Base-by-base conservation (phyloP, 2,888 invertebrate species). In the Oscheius sp. region DNA sequence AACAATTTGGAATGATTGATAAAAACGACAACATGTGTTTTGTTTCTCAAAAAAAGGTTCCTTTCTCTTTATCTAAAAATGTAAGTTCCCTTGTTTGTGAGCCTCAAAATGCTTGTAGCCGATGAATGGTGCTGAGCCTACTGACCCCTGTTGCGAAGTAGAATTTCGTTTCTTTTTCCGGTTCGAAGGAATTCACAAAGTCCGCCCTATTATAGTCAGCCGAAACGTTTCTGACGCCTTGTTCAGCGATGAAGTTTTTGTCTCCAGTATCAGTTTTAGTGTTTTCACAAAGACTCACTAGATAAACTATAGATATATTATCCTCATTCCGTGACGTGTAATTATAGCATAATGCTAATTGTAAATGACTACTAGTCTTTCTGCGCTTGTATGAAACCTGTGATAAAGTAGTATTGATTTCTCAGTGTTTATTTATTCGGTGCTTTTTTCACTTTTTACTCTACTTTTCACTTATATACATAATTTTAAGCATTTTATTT, bases 151-250 rank as follows among this genome's bases (percentile, higher is more conserved):
- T 20, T 72, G 70, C 55, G 65, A 75, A 23, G 50, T 81, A 20
- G 64, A 63, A n/a, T 84, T 84, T 65, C 57, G 69, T 17, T 69
- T 83, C 57, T 53, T 82, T 31, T 86, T 85, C 72, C 77, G 80
- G 27, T 80, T 74, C 45, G 85, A 85, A 64, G 85, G 85, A 17
- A 78, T 75, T 23, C 80, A 76, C 61, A 73, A 76, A 42, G 65
- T 81, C n/a, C 75, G 80, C 0, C 80, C 80, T 2, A 64, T 74
- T 25, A 73, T 81, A 65, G 39, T 31, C 29, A 72, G 73, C 10
- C 73, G 73, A 23, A 63, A 69, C 48, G 72, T 72, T 12, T 72
- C 69, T 2, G 75, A 79, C 31, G 20, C 69, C 23, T 71, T 77
- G 23, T 63, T 76, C 6, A 50, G 68, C 12, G 79, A 79, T 23